A percentile compares a stretch with the other conserved stretches of the same genome.
These are phyloP conservation scores for Endotricha flammealis DNA, from an alignment of 2,888 invertebrate genomes.

Conservation along the genomic window DNA sequence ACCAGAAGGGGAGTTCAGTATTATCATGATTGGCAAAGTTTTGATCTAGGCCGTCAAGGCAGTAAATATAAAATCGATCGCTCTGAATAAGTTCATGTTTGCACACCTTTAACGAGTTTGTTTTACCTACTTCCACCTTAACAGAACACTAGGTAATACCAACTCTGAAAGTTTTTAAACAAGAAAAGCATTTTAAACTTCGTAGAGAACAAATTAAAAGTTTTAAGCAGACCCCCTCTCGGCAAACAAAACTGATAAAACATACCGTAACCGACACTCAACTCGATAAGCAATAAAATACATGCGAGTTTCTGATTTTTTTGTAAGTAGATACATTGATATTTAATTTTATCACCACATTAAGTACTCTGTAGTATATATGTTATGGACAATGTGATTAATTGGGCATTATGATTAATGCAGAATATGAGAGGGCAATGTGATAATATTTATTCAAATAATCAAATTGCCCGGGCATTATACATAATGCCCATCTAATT, in stretches of 20 bases:
- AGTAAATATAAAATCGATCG: slow-evolving; percentile 43
- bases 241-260: background rate
- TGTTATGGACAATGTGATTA: no score
- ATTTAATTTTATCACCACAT: no score
- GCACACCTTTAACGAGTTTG: slow-evolving; percentile 40
- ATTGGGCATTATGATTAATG: no score
- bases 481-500: no score
- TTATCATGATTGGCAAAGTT: slow-evolving; percentile 43
- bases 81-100: slow-evolving; percentile 26
- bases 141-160: slow-evolving; percentile 1
- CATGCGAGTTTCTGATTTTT: no score
- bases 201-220: background rate
- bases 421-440: no score
- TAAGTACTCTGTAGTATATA: no score
- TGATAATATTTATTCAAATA: no score
- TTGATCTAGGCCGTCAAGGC: slow-evolving; percentile 38
- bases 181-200: background rate
- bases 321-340: no score
- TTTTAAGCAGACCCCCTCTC: background rate
- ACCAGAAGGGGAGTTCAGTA: slow-evolving; percentile 25
- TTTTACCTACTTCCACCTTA: slow-evolving; percentile 33
- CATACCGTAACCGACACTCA: background rate
- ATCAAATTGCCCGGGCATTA: no score
- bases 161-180: background rate
- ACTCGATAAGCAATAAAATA: no score